Base-by-base conservation (phyloP, 2,888 invertebrate species). In the Acrocera orbiculus region DNA sequence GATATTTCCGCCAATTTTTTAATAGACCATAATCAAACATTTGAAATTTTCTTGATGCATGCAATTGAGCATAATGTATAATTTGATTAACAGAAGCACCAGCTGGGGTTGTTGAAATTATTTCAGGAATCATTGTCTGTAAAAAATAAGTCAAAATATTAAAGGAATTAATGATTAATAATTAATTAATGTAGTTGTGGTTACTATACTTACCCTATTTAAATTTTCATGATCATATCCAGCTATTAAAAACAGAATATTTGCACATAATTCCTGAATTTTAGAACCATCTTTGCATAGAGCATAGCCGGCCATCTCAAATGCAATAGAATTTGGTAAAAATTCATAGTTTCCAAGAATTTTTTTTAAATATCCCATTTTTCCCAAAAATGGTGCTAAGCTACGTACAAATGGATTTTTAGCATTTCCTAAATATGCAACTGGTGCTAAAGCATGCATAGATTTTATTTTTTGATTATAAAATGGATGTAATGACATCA, bases 41-140 rank as follows among this genome's bases (percentile, higher is more conserved):
- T 8, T 67, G 60, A 51, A 71, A 71, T 19, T 56, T 51, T 4
- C 61, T 61, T 4, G 62, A 61, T 4, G 58, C 62, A 11, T 53
- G 49, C 16, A 69, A 63, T 58, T 85, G 83, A 1, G 66, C 69
- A 48, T 70, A 83, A 54, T 85, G 83, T 2, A 71, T 60, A 1
- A 81, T 51, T 51, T 81, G 78, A 42, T 68, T 67, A 1, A 69
- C 66, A 0, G 80, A 69, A 1, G 72, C 62, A 3, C 80, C 80
- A 2, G 78, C 76, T 2, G 80, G 79, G 14, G 67, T 60, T 37
- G 76, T 75, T 4, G 66, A 67, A 7, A 73, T 48, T 33, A 76
- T 73, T 2, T 73, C 68, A 0, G 77, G 73, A 24, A 81, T 46
- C 47, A 77, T 62, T 2, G 73, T 73, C 76, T 78, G 52, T 4